Evolutionary conservation across 2,888 invertebrate genomes (phyloP).

Genomic region (Cephus spinipes): DNA sequence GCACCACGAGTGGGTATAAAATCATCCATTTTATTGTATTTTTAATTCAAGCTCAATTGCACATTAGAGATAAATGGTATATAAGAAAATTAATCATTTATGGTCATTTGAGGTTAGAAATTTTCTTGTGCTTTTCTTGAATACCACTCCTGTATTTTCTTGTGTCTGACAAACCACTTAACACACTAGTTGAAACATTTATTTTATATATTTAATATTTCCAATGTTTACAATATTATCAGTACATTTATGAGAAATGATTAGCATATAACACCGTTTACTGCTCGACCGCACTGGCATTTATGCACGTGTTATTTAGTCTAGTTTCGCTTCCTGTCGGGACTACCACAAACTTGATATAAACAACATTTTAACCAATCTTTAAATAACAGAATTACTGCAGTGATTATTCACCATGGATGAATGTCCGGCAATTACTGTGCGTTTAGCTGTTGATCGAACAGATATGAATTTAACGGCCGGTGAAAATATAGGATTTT

Average conservation of each 20-base stretch:
- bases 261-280: background rate
- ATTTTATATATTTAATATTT: background rate
- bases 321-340: background rate
- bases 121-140: background rate
- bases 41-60: background rate
- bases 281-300: background rate
- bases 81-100: background rate
- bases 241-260: background rate
- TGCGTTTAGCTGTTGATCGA: slow-evolving; percentile 55
- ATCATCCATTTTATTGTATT: slow-evolving; percentile 43
- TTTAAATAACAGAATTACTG: background rate
- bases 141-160: background rate
- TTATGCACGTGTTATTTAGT: background rate
- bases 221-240: background rate
- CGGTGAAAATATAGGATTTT: slow-evolving; percentile 73
- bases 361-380: background rate
- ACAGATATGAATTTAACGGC: slow-evolving; percentile 58
- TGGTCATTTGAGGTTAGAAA: background rate
- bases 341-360: background rate
- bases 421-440: slow-evolving; percentile 33
- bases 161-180: background rate
- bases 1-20: slow-evolving; percentile 53
- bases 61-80: background rate
- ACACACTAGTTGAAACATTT: background rate
- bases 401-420: background rate